Evolutionary conservation across 2,888 invertebrate species (phyloP), one percentile per base, ranked within the genome.

Genomic region (Altica lythri): DNA sequence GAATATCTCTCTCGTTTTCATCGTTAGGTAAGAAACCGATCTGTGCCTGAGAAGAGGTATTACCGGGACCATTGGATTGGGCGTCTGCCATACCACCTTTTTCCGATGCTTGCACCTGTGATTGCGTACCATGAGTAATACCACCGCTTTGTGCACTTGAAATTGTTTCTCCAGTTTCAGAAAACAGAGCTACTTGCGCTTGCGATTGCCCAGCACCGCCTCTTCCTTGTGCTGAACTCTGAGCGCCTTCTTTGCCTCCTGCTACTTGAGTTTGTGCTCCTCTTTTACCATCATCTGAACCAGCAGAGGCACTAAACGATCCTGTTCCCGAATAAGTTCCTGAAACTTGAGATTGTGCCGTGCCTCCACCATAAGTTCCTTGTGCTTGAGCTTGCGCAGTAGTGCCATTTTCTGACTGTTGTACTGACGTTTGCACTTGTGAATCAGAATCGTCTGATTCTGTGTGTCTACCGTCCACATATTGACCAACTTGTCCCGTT

Each of bases 31-130:
- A 85, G 69, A 92, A 92, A 1, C 91, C 92, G 55, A 92, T 91
- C 77, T 92, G 92, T 2, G 92, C 92, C 78, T 92, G 92, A 22
- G 91, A 92, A 0, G 90, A 90, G 1, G 92, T 91, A 66, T 86
- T 88, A 2, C 91, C 92, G 2, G 89, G 88, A 0, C 91, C 92
- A 67, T 86, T 86, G 0, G 92, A 89, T 78, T 92, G 91, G 0
- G 92, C 89, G 72, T 92, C 91, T 1, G 92, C 90, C 79, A 90
- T 82, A 2, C 92, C 92, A 12, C 92, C 92, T 74, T 86, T 88
- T 19, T 85, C 82, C 59, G 89, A 88, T 2, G 90, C 91, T 77
- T 90, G 88, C 0, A 92, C 89, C 79, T 89, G 85, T 2, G 86
- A 84, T 70, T 86, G 86, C 1, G 87, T 89, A n/a, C 88, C 88